Evolutionary conservation across 2,797 vertebrate species (phyloP), one percentile per base, ranked within the genome.

Genomic region (Aeoliscus strigatus): DNA sequence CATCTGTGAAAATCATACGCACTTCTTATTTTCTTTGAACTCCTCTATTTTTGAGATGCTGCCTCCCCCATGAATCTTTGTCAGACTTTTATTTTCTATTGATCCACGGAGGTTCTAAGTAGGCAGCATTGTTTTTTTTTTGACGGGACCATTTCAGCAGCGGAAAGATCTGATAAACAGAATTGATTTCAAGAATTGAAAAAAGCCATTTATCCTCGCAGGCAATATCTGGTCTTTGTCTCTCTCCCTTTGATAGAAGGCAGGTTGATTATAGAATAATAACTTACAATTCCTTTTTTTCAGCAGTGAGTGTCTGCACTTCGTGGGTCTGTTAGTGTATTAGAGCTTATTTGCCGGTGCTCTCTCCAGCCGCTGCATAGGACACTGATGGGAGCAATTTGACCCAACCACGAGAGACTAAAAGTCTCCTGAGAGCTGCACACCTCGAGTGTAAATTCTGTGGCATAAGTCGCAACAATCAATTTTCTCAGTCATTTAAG

Each of bases 51-150:
- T 38, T 41, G 38, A 51, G 8, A 48, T 35, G 31, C 29, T 11
- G 38, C 42, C 44, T 60, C 52, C 34, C n/a, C 52, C 42, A 61
- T 71, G 70, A 68, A 75, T 76, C 77, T 56, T 40, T 49, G 58
- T 79, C 46, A 49, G 56, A 36, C 50, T 47, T 70, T 75, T 73
- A 75, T 77, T 80, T 73, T 59, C 15, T 59, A 81, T 73, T 46
- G 77, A 82, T 81, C 44, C 26, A 36, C 42, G 48, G 40, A 51
- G 63, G 61, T 64, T 60, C 40, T 69, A 77, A 75, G 70, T 56
- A 67, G 52, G 44, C 53, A 46, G 62, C 50, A 51, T 39, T 51
- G 51, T 39, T 27, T n/a, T n/a, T n/a, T n/a, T n/a, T n/a, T n/a
- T n/a, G n/a, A n/a, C n/a, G 54, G 31, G 50, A 51, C 66, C 35